Evolutionary conservation across 2,797 vertebrate genomes (phyloP).

Genomic region (Crypturellus tataupa): DNA sequence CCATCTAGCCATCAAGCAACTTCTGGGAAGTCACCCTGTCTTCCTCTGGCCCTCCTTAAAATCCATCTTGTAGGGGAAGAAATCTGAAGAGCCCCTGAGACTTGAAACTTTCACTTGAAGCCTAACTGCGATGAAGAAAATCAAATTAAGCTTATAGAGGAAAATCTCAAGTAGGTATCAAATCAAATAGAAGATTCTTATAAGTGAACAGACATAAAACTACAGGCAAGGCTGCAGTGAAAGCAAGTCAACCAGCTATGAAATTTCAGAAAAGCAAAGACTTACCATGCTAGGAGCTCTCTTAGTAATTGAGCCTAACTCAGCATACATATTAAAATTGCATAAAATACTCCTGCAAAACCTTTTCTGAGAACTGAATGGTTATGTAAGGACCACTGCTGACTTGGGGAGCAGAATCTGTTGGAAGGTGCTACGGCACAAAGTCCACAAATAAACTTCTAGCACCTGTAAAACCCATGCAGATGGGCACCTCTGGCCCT

Average conservation of each 20-base stretch:
- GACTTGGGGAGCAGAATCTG: neutral
- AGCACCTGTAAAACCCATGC: neutral
- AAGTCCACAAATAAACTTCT: neutral
- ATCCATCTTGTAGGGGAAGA: neutral
- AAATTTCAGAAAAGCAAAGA: no score
- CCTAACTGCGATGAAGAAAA: neutral
- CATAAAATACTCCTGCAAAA: neutral
- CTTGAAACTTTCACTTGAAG: neutral
- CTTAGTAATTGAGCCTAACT: neutral
- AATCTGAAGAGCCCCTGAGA: neutral
- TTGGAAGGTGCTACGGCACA: neutral
- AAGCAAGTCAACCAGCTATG: no score
- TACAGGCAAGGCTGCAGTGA: no score
- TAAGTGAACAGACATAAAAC: neutral
- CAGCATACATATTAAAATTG: neutral
- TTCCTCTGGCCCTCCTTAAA: neutral
- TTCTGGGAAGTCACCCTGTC: no score
- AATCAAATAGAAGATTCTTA: neutral
- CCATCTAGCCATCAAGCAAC: no score
- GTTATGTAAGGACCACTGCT: rapidly evolving
- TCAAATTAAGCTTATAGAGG: neutral
- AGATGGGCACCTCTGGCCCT: neutral
- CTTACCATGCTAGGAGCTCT: no score
- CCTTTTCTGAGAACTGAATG: neutral
- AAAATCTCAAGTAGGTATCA: neutral